Percentiles rank a stretch among this genome's conserved stretches.
Conservation (phyloP, 1,140 invertebrate genomes). For the Spodoptera frugiperda region DNA sequence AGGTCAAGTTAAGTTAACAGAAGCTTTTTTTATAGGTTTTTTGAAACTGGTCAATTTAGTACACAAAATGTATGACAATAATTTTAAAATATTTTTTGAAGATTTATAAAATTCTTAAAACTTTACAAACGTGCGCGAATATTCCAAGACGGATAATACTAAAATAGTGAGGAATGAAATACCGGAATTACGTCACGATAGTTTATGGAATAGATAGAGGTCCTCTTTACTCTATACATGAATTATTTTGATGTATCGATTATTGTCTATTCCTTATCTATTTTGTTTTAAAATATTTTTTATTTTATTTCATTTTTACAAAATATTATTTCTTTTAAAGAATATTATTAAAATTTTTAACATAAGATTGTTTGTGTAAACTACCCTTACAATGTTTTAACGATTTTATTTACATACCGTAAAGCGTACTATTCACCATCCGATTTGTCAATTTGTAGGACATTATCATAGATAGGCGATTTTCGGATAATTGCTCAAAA, state of each 20-base stretch:
- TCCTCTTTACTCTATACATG: neutral
- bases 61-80: conserved; percentile 47
- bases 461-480: too few relatives aligned
- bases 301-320: neutral
- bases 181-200: conserved; percentile 72
- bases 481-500: too few relatives aligned
- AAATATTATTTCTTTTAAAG: neutral
- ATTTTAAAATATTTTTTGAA: conserved; percentile 68
- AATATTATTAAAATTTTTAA: neutral
- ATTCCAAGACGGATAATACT: conserved; percentile 64
- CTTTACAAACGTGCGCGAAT: conserved; percentile 54
- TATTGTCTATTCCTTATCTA: neutral
- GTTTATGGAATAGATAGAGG: conserved; percentile 36
- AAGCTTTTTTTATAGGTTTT: conserved; percentile 74
- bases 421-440: too few relatives aligned
- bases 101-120: conserved; percentile 64
- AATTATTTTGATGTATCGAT: conserved; percentile 9
- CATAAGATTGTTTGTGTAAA: too few relatives aligned
- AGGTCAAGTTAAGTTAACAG: conserved; percentile 84
- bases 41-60: neutral
- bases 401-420: too few relatives aligned
- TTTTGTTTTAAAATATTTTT: neutral
- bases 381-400: too few relatives aligned
- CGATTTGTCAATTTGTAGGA: too few relatives aligned
- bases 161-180: conserved; percentile 76